Percentiles rank a stretch among this genome's conserved stretches.
phyloP scores from a whole-genome alignment of 2,113 vertebrate genomes.

The Oncorhynchus gorbuscha region DNA sequence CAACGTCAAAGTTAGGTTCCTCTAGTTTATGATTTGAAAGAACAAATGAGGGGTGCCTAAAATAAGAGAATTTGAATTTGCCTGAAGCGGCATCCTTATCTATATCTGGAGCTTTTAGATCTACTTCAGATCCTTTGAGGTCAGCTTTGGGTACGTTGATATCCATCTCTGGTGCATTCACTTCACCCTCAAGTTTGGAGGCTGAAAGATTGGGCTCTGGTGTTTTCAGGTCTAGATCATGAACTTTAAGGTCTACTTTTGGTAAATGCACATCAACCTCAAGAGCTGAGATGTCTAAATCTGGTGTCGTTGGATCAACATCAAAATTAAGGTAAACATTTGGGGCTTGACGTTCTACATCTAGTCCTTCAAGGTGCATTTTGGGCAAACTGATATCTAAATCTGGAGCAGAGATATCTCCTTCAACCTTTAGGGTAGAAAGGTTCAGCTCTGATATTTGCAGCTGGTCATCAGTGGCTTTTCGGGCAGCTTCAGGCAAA shows the following conservation, averaged over 20 bases:
- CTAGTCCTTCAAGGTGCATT: conserved; percentile 36
- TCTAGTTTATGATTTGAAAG: conserved; percentile 51
- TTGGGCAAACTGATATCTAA: conserved; percentile 44
- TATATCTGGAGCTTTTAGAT: conserved; percentile 40
- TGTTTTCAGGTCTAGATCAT: too few relatives aligned
- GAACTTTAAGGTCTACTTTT: too few relatives aligned
- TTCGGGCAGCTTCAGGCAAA: conserved; percentile 46
- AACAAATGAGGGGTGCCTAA: conserved; percentile 55
- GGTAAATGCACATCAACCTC: not conserved
- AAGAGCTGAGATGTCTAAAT: not conserved
- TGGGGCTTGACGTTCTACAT: conserved; percentile 46
- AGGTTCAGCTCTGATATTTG: conserved; percentile 34
- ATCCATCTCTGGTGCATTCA: too few relatives aligned
- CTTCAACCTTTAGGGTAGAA: conserved; percentile 19
- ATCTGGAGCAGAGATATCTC: conserved; percentile 30
- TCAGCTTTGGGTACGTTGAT: too few relatives aligned
- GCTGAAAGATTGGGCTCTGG: too few relatives aligned
- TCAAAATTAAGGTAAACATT: conserved; percentile 34
- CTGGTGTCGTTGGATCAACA: conserved; percentile 8
- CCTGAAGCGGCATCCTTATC: conserved; percentile 38
- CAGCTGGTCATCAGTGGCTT: conserved; percentile 19
- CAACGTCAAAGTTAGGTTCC: conserved; percentile 30
- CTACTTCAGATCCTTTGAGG: not conserved
- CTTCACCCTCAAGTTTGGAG: too few relatives aligned
- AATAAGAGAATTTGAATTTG: conserved; percentile 53